A percentile compares a stretch with the other conserved stretches of the same genome.
Evolutionary conservation across 2,797 vertebrate species (phyloP).

Genomic region (Silurus lanzhouensis): DNA sequence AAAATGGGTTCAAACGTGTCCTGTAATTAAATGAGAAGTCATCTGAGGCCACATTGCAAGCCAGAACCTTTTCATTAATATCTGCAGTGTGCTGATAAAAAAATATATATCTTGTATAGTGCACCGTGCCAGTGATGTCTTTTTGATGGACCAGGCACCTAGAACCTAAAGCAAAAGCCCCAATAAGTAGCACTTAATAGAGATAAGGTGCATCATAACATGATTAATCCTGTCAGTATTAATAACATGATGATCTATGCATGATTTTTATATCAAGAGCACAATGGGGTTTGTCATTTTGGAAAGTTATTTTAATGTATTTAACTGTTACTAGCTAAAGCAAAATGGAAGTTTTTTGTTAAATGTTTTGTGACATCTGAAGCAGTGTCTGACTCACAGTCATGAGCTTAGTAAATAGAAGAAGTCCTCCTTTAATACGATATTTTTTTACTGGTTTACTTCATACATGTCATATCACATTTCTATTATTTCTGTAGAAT

Average conservation of each 20-base stretch:
- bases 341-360: not conserved
- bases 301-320: not conserved
- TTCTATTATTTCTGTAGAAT: no score
- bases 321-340: not conserved
- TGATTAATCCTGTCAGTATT: not conserved
- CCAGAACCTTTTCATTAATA: slow-evolving; percentile 68
- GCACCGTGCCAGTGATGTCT: slow-evolving; percentile 56
- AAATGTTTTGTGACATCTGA: not conserved
- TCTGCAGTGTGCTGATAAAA: slow-evolving; percentile 65
- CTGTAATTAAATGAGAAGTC: slow-evolving; percentile 74
- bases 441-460: no score
- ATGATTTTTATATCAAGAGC: not conserved
- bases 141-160: slow-evolving; percentile 46
- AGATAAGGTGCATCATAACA: not conserved
- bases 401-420: not conserved
- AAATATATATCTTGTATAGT: slow-evolving; percentile 66
- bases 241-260: not conserved
- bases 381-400: not conserved
- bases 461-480: no score
- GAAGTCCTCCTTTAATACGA: not conserved
- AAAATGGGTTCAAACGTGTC: slow-evolving; percentile 62
- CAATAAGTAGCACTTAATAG: slow-evolving; percentile 19
- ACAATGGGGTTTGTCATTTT: not conserved
- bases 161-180: slow-evolving; percentile 33
- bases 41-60: slow-evolving; percentile 53